A percentile compares a stretch with the other conserved stretches of the same genome.
These are phyloP conservation scores for Eulemur coronatus DNA, from an alignment of 2,797 vertebrate species.

Conservation along the genomic window DNA sequence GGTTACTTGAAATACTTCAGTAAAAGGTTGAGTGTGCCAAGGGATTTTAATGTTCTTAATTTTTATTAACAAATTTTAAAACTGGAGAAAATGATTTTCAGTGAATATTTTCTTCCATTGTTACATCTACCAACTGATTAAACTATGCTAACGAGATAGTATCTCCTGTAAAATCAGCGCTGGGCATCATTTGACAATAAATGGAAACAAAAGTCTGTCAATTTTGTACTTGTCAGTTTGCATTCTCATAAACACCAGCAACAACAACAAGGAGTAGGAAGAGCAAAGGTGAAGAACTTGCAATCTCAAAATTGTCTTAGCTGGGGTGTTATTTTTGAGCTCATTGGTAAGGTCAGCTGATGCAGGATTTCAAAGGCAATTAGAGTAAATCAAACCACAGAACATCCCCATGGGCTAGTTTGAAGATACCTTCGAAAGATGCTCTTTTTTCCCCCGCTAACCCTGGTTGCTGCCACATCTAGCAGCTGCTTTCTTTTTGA, in stretches of 20 bases:
- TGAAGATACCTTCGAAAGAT: slow-evolving; percentile 75
- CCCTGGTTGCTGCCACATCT: slow-evolving; percentile 78
- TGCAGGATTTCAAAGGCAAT: slow-evolving; percentile 82
- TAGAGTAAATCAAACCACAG: slow-evolving; percentile 81
- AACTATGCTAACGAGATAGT: slow-evolving; percentile 48
- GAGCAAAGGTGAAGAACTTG: slow-evolving; percentile 65
- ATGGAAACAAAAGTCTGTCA: slow-evolving; percentile 37
- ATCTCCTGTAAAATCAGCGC: not conserved
- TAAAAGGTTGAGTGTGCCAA: not conserved
- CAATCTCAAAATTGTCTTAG: slow-evolving; percentile 70
- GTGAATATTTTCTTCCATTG: not conserved
- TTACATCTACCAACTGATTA: not conserved
- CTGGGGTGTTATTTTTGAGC: slow-evolving; percentile 66
- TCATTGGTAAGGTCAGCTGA: slow-evolving; percentile 78
- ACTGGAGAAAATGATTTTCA: not conserved
- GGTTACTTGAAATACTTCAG: not conserved
- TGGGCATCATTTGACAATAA: slow-evolving; percentile 43
- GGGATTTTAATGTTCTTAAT: not conserved
- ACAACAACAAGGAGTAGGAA: not conserved
- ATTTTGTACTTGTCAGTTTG: not conserved
- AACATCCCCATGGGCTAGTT: slow-evolving; percentile 66
- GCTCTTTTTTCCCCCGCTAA: slow-evolving; percentile 28
- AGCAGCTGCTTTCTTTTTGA: slow-evolving; percentile 86
- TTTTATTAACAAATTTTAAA: slow-evolving; percentile 30
- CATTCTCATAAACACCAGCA: slow-evolving; percentile 44